Base-by-base conservation (phyloP, 2,888 invertebrate genomes). In the Chrysodeixis includens region DNA sequence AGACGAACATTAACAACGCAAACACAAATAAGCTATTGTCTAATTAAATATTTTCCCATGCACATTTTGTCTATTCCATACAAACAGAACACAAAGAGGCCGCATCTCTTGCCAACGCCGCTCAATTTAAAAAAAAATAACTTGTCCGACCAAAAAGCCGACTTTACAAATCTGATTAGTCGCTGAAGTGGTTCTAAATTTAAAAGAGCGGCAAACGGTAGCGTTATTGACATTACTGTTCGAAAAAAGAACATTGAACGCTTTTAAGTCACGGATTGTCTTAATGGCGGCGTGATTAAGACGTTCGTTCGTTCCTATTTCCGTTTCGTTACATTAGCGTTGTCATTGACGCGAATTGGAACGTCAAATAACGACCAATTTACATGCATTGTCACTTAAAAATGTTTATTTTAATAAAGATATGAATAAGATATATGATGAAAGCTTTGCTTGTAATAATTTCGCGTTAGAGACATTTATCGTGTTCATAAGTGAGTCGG, bases 1-100 rank as follows among this genome's bases (percentile, higher is more conserved):
- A 93, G 91, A 92, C 90, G 88, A 89, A 87, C 94, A 95, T 94
- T 95, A 95, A 94, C 93, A 92, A 90, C 91, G 92, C 94, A 94
- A 95, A 94, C 91, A 93, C 92, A 93, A 93, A 93, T 94, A 94
- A 95, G 88, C 93, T 93, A 93, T 94, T 93, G 92, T 93, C 91
- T 95, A 94, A 94, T 95, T 94, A 94, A 93, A 94, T 93, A 91
- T 93, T 94, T 94, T 94, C 94, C 93, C 94, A 94, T 93, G 90
- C 88, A 79, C 71, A 54, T 79, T 81, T 86, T 86, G 85, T 88
- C 82, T 86, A 84, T 90, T 86, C 88, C 84, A 86, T 87, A 87
- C 85, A 85, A 80, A 82, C 81, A 74, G 72, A 70, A 78, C 84
- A 90, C 91, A 93, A 93, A 93, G 92, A 89, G 75, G 86, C 91